Base-by-base conservation (phyloP, 2,888 invertebrate species). In the Aricia artaxerxes region DNA sequence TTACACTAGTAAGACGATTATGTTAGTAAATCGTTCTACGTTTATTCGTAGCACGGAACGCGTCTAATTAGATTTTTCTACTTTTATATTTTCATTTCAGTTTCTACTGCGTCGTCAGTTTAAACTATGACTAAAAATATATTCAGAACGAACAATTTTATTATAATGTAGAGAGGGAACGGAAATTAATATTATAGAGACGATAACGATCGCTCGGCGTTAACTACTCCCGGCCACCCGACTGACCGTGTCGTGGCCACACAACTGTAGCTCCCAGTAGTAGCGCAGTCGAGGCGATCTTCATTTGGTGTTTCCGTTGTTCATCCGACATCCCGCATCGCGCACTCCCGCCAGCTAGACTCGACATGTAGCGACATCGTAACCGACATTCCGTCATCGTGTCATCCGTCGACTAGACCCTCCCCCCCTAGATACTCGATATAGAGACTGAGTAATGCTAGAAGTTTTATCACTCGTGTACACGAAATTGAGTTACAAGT, bases 241-340 rank as follows among this genome's bases (percentile, higher is more conserved):
- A 75, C 49, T 44, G 75, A 75, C 31, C 44, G 75, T 11, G 69
- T 44, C 49, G 75, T 11, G 24, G 75, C 69, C 35, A 35, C 35
- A 69, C 49, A 44, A 44, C 75, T 11, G 13, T 57, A 76, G 76
- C 35, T 35, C 76, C 31, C 24, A 76, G 57, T 49, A 49, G 53
- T 53, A 35, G 13, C 1, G 57, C 57, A 49, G 31, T 76, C 13
- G 53, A 76, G 24, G n/a, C 44, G 40, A 35, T 76, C 57, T 76
- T 44, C 75, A 49, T 53, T 76, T 31, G 35, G 35, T 53, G 76
- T 76, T 57, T 76, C 35, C 57, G 31, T 76, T 31, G 35, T 31
- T 76, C 57, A 76, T 76, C 35, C 57, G 76, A 57, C 76, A 76
- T 73, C 40, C 73, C 40, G 73, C 73, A 73, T 76, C 76, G 31